Base-by-base conservation (phyloP, 2,888 invertebrate species). In the Aromia moschata region DNA sequence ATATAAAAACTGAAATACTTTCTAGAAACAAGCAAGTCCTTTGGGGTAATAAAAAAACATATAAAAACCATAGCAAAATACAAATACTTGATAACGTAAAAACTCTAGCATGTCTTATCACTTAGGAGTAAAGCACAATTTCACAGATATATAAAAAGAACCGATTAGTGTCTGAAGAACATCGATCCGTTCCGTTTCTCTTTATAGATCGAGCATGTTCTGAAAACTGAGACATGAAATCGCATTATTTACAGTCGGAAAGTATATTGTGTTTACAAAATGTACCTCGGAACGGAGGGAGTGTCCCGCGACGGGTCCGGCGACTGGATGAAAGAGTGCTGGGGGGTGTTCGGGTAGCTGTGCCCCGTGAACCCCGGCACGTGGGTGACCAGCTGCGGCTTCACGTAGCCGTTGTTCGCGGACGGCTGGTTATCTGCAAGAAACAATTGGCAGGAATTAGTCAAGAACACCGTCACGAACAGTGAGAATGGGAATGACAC, bases 331-430 rank as follows among this genome's bases (percentile, higher is more conserved):
- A 84, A 84, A 1, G 84, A 80, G 77, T 91, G 89, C 77, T 91
- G 89, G 0, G 92, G 91, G 9, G 89, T 89, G 38, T 84, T 84
- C 11, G 86, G 86, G 73, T 86, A 85, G 68, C 84, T 85, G 56
- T 78, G 79, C 53, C 79, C 79, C 62, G 84, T 84, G 81, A 84
- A 86, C 64, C 89, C 89, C 31, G 94, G 94, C 40, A 95, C 89
- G 58, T 92, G 92, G 0, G 93, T 94, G 68, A 92, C 90, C 70
- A 96, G 83, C 49, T 90, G 84, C 16, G 94, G 94, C 77, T 89
- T 91, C 60, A 95, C 94, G 82, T 95, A 95, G 0, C 94, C 94
- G 80, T 93, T 92, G 75, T 84, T 87, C 0, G 87, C 83, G 67
- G 87, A 84, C 40, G 84, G 82, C 68, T 84, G 85, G 71, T 79